Conservation (phyloP, 2,113 vertebrate species). For the Ammodytes dubius region DNA sequence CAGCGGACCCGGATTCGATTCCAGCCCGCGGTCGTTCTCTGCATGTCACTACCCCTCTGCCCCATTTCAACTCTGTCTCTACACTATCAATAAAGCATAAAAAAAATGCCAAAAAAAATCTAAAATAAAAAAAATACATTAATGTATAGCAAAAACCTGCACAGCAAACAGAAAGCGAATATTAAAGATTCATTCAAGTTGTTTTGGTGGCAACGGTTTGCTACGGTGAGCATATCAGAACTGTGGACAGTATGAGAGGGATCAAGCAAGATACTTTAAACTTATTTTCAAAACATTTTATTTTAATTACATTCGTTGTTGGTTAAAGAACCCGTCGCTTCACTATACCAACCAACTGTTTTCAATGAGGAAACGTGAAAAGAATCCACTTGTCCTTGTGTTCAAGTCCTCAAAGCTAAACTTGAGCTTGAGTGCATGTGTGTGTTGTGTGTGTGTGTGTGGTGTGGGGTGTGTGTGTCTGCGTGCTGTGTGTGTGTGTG, state of each 20-base stretch:
- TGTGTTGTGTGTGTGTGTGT: background rate
- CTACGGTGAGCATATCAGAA: background rate
- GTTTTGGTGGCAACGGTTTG: background rate
- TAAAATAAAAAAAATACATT: no score
- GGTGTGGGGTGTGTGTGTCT: background rate
- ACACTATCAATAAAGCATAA: no score
- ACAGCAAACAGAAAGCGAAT: background rate
- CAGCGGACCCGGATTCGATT: no score
- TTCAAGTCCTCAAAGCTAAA: constrained; percentile 15
- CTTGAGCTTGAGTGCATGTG: background rate
- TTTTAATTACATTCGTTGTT: background rate
- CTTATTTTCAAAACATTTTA: background rate
- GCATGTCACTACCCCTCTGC: no score
- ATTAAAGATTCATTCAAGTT: background rate
- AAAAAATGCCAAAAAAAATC: no score
- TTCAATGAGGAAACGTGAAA: background rate
- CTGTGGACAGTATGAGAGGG: background rate
- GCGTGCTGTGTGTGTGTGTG: background rate
- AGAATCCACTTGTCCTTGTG: background rate
- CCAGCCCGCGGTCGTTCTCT: no score
- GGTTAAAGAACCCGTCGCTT: background rate
- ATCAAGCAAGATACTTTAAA: background rate
- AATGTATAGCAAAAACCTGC: background rate
- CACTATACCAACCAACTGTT: background rate
- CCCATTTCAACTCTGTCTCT: no score